These are phyloP conservation scores for Euglossa dilemma DNA, from an alignment of 1,140 invertebrate genomes.

Conservation along the genomic window DNA sequence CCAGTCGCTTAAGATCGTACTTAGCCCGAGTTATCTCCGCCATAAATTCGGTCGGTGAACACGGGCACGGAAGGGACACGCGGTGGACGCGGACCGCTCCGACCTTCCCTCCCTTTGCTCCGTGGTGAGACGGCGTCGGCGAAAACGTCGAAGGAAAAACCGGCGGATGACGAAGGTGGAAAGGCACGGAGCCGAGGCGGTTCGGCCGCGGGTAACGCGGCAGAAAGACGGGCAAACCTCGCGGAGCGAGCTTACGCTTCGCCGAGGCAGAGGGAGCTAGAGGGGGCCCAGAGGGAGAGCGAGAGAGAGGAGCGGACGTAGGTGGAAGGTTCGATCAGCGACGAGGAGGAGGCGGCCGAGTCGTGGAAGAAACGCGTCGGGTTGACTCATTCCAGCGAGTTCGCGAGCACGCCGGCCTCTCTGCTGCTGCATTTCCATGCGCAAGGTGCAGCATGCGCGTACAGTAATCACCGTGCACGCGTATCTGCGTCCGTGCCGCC, in stretches of 20 bases:
- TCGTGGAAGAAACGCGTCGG: conserved; percentile 40
- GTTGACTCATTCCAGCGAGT: conserved; percentile 55
- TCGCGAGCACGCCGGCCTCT: conserved; percentile 22
- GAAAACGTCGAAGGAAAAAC: neutral
- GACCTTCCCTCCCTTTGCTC: neutral
- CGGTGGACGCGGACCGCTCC: neutral
- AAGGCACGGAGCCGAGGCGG: neutral
- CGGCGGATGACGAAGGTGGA: conserved; percentile 1
- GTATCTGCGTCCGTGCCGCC: conserved; percentile 41
- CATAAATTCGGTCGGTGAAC: conserved; percentile 12
- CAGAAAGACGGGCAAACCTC: neutral
- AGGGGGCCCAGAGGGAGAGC: too few species aligned
- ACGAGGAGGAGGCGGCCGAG: conserved; percentile 23
- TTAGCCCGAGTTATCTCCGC: conserved; percentile 19
- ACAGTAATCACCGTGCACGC: conserved; percentile 49
- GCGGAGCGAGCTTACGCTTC: neutral
- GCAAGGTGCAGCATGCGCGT: conserved; percentile 64
- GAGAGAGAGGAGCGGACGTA: conserved; percentile 32
- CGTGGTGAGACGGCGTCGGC: too few species aligned
- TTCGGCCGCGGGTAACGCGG: neutral
- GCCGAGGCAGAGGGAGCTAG: neutral
- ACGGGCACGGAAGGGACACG: neutral
- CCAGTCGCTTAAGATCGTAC: conserved; percentile 40
- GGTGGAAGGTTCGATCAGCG: conserved; percentile 53
- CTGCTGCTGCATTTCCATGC: conserved; percentile 34